These are phyloP conservation scores for Zosterops borbonicus DNA, from an alignment of 2,113 vertebrate genomes.

Conservation along the genomic window DNA sequence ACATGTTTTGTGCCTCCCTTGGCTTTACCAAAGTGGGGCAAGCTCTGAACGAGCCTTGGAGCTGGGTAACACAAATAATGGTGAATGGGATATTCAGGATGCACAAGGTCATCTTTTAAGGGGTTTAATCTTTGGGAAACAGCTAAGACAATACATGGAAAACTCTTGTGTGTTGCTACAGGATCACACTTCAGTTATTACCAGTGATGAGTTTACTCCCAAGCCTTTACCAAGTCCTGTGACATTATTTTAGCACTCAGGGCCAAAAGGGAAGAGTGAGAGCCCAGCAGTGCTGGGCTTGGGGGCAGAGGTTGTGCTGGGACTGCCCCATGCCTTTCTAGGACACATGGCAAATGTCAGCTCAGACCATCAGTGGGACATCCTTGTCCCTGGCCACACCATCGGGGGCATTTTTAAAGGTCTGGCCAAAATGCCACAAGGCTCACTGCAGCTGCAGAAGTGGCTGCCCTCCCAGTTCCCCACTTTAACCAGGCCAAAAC, in stretches of 20 bases:
- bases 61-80: not conserved
- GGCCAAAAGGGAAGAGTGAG: not conserved
- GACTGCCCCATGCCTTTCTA: not conserved
- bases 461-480: not conserved
- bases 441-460: not conserved
- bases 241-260: not conserved
- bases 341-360: rapidly evolving
- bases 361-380: not conserved
- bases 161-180: not conserved
- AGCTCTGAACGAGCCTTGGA: not conserved
- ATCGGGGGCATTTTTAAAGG: rapidly evolving
- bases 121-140: not conserved
- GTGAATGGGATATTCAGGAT: not conserved
- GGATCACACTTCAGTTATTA: no score
- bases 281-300: not conserved
- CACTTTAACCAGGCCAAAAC: not conserved
- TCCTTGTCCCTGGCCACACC: not conserved
- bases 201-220: not conserved
- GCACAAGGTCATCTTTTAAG: not conserved
- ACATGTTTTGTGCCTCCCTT: not conserved
- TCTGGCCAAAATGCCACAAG: not conserved
- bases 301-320: not conserved
- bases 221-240: not conserved
- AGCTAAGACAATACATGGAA: not conserved
- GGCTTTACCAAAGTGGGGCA: not conserved